Evolutionary conservation across 2,888 invertebrate species (phyloP), one percentile per base, ranked within the genome.

Genomic region (Plagiodera versicolora): DNA sequence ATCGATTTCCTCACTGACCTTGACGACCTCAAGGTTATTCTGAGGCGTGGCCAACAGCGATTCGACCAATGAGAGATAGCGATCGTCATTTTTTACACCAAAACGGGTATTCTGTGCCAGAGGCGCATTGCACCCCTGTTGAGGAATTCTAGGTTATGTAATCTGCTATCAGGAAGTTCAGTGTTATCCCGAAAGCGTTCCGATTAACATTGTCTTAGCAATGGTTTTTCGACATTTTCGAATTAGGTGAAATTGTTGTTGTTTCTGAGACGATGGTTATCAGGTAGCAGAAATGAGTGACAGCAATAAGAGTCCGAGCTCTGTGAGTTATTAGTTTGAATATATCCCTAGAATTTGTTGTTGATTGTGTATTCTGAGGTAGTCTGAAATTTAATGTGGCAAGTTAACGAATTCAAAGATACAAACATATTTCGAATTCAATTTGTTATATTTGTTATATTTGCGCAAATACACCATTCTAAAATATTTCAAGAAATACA

Each of bases 121-220:
- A 73, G 74, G 69, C 75, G 76, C 76, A 75, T 71, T 76, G 76
- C 76, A 75, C 74, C 70, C 70, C 65, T 68, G 57, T 53, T 63
- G 58, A 60, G 65, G 63, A 19, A 32, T 63, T 53, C 47, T 57
- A 63, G 58, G 62, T 56, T 62, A 58, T 46, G 46, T 47, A 14
- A 28, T 17, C 49, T 19, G 46, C n/a, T 49, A 11, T 48, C 17
- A 17, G 18, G 51, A 19, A 49, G 39, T 30, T 28, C 46, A 18
- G 24, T 19, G 30, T 32, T 32, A 44, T 44, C 49, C 46, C 28
- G 20, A 44, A 45, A 19, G 14, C 45, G 39, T 16, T 24, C 8
- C 44, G n/a, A 35, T 2, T 10, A 46, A 11, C 46, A 19, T 39
- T 14, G 39, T 14, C 6, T 4, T 39, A 2, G 14, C 3, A 11